Percentiles rank a stretch among this genome's conserved stretches.
These are phyloP conservation scores for Eupithecia subfuscata DNA, from an alignment of 2,888 invertebrate species.

Conservation along the genomic window DNA sequence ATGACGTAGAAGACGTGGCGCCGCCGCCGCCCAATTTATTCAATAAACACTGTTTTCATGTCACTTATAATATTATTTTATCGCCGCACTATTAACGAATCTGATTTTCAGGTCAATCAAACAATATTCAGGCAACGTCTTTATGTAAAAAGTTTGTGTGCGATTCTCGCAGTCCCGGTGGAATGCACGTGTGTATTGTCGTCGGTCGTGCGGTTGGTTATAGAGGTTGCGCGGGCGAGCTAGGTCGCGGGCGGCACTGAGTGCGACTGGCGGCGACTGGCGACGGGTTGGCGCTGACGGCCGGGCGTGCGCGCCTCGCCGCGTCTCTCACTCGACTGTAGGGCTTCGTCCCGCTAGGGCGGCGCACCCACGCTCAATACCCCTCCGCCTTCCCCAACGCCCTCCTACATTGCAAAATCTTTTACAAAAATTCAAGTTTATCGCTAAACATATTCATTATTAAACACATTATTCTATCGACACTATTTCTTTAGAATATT, in stretches of 20 bases:
- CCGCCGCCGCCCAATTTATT: constrained; percentile 70
- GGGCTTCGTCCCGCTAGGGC: constrained; percentile 78
- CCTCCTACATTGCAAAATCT: constrained; percentile 80
- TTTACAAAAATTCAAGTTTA: constrained; percentile 64
- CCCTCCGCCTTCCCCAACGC: constrained; percentile 74
- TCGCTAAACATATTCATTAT: constrained; percentile 30
- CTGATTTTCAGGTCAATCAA: constrained; percentile 47
- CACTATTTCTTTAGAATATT: constrained; percentile 32
- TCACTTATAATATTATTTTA: constrained; percentile 74
- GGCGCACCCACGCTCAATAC: constrained; percentile 83
- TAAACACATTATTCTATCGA: constrained; percentile 31
- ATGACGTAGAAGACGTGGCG: constrained; percentile 73
- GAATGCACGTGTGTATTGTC: constrained; percentile 32
- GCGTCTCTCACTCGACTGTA: constrained; percentile 72
- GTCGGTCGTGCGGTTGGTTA: constrained; percentile 6
- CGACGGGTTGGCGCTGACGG: constrained; percentile 40
- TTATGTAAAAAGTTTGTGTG: constrained; percentile 36
- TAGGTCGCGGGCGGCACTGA: constrained; percentile 35
- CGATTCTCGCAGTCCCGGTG: constrained; percentile 15
- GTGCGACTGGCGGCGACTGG: constrained; percentile 42
- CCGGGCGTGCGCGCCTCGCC: constrained; percentile 66
- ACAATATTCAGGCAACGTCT: constrained; percentile 24
- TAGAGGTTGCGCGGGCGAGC: constrained; percentile 11
- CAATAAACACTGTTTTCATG: constrained; percentile 68
- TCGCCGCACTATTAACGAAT: constrained; percentile 63